Conservation (phyloP, 2,888 invertebrate genomes). For the Invenusta paracnida region DNA sequence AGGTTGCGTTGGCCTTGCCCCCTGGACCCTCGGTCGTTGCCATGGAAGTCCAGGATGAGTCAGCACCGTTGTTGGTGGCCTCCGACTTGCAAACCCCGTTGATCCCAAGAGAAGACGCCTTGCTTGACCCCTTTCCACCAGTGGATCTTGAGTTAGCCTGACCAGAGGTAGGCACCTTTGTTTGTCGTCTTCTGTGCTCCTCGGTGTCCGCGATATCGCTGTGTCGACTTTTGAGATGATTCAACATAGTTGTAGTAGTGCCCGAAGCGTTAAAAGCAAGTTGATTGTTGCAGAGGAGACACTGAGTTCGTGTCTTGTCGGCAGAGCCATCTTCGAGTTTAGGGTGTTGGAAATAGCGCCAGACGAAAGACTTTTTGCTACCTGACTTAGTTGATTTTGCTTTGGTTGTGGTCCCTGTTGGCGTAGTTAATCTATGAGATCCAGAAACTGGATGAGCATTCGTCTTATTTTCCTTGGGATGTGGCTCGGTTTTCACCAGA, state of each 20-base stretch:
- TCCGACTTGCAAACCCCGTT: not conserved
- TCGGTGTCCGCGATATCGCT: conserved; percentile 43
- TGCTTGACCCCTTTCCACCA: not conserved
- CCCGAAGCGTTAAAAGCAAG: conserved; percentile 44
- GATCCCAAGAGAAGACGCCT: not conserved
- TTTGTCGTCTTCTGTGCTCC: conserved; percentile 38
- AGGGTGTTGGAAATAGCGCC: conserved; percentile 44
- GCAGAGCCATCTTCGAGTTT: conserved; percentile 37
- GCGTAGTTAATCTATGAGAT: not conserved
- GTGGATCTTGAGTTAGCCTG: not conserved
- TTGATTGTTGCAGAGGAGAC: conserved; percentile 40
- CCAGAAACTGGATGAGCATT: not conserved
- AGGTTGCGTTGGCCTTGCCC: not conserved
- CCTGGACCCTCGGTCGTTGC: not conserved
- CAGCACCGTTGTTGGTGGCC: not conserved
- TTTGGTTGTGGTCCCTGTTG: not conserved
- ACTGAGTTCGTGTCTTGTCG: conserved; percentile 42
- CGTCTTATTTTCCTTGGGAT: not conserved
- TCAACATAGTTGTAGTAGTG: conserved; percentile 45
- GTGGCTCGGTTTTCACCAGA: no score
- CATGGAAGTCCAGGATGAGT: not conserved
- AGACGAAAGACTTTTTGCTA: conserved; percentile 44
- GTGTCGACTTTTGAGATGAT: conserved; percentile 45
- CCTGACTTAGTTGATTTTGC: conserved; percentile 34
- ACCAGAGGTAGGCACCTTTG: not conserved